phyloP scores from a whole-genome alignment of 1,140 invertebrate genomes.

The Lasioglossum albipes region DNA sequence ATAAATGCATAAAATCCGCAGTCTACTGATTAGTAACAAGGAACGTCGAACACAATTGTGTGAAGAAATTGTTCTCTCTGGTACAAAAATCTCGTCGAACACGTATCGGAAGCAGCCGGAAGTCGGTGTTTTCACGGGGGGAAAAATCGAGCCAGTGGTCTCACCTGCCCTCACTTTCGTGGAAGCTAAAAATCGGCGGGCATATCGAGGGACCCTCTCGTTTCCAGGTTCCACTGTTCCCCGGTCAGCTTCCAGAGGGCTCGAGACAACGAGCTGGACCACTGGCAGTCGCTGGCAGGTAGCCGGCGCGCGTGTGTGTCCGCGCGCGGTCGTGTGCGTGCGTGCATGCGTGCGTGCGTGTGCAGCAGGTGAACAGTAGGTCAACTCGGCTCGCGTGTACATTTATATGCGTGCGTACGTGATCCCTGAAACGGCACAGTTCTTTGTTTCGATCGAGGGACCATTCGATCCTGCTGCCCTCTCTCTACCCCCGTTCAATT shows the following conservation, averaged over 20 bases:
- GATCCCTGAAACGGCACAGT: conserved; percentile 26
- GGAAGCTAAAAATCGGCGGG: background rate
- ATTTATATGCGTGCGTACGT: conserved; percentile 26
- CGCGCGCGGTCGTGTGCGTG: too few species aligned
- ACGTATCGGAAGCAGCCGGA: too few species aligned
- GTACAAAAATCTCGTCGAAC: too few species aligned
- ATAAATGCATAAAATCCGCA: too few species aligned
- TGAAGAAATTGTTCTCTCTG: too few species aligned
- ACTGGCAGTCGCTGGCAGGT: conserved; percentile 43
- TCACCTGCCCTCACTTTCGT: conserved; percentile 4
- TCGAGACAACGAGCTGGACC: conserved; percentile 46
- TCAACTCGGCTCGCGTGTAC: conserved; percentile 38
- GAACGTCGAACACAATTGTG: too few species aligned
- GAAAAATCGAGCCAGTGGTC: too few species aligned
- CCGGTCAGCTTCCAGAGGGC: conserved; percentile 33
- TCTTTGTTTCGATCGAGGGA: conserved; percentile 38
- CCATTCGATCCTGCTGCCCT: background rate
- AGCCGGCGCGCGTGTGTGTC: conserved; percentile 32
- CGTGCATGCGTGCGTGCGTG: background rate
- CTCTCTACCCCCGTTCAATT: conserved; percentile 1
- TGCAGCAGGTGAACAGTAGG: conserved; percentile 61
- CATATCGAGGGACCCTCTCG: background rate
- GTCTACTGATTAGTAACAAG: too few species aligned
- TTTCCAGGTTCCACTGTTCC: conserved; percentile 16
- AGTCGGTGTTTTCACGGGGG: too few species aligned